Evolutionary conservation across 2,113 vertebrate genomes (phyloP).

Genomic region (Planiliza haematocheilus): DNA sequence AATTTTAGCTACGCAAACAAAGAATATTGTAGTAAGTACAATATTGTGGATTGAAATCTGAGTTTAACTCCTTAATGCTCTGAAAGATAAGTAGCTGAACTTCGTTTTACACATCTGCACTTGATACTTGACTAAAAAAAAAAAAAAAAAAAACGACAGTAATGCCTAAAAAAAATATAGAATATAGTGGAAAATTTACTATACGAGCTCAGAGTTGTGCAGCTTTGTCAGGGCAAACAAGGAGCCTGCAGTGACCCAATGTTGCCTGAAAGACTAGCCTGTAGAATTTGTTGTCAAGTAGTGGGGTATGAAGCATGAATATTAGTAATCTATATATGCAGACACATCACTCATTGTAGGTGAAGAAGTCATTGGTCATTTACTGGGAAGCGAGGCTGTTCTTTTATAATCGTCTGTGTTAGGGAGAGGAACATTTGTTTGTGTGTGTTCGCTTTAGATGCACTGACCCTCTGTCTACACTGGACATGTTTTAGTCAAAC

Average conservation of each 20-base stretch:
- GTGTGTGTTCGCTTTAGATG: neutral
- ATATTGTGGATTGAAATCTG: too few species aligned
- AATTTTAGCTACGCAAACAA: too few species aligned
- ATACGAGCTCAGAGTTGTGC: neutral
- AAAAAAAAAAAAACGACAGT: too few species aligned
- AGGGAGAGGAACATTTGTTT: neutral
- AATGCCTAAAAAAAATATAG: neutral
- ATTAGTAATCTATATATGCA: slow-evolving; percentile 24
- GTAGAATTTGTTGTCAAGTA: slow-evolving; percentile 5
- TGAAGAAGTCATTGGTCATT: slow-evolving; percentile 4
- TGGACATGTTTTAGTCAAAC: neutral
- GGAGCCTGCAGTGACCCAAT: neutral
- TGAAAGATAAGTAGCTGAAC: too few species aligned
- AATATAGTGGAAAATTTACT: neutral
- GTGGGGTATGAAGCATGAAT: slow-evolving; percentile 46
- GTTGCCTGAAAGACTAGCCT: slow-evolving; percentile 14
- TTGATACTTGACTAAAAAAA: neutral
- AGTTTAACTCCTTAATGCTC: too few species aligned
- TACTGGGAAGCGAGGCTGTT: neutral
- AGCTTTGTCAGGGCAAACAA: too few species aligned
- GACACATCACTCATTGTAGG: slow-evolving; percentile 8
- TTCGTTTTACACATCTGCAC: too few species aligned
- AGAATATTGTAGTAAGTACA: too few species aligned
- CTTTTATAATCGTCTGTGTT: slow-evolving; percentile 3
- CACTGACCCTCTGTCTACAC: neutral